A percentile compares a stretch with the other conserved stretches of the same genome.
Evolutionary conservation across 2,113 vertebrate genomes (phyloP).

Genomic region (Pedionomus torquatus): DNA sequence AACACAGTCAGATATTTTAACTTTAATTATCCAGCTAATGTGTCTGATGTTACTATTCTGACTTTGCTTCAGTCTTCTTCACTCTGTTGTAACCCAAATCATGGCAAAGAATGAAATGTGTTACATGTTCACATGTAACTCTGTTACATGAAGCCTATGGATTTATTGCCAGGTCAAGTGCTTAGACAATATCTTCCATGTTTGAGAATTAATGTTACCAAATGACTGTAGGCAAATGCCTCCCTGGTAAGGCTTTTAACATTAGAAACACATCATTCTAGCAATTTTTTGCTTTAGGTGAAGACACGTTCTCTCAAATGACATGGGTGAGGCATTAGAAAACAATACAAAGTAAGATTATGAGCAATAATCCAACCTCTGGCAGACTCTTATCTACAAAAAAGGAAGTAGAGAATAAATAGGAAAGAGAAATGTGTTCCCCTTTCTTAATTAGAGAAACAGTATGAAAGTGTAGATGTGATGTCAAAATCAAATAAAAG

Average conservation of each 20-base stretch:
- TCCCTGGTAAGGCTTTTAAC: background rate
- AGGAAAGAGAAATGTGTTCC: background rate
- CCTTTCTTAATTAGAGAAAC: background rate
- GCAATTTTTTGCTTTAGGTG: background rate
- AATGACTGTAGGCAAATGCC: background rate
- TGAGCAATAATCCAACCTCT: accelerated
- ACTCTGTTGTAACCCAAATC: background rate
- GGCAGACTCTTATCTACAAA: background rate
- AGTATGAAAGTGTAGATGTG: background rate
- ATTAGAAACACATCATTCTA: background rate
- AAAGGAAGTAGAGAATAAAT: background rate
- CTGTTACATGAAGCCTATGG: background rate
- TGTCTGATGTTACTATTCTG: background rate
- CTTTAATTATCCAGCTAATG: background rate
- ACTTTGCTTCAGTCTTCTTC: background rate
- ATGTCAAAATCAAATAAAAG: background rate
- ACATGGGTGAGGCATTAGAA: background rate
- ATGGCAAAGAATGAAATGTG: background rate
- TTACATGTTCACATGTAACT: background rate
- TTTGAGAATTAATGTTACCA: background rate
- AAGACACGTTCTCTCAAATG: accelerated
- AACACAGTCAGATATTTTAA: background rate
- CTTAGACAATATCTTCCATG: background rate
- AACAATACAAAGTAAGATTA: background rate
- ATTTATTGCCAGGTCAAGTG: background rate